Conservation (phyloP, 2,797 vertebrate genomes). For the Periparus ater region DNA sequence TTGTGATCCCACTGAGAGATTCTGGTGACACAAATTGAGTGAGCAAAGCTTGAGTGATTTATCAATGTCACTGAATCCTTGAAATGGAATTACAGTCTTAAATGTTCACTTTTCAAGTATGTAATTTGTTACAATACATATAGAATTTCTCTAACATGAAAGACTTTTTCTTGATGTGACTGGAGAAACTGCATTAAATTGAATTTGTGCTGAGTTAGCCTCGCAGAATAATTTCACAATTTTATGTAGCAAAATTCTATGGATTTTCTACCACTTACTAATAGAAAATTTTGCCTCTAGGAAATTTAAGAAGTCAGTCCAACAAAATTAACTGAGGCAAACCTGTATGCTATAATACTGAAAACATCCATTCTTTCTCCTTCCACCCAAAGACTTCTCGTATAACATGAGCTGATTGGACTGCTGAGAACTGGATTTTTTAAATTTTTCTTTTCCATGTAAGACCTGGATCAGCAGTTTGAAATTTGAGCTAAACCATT, state of each 20-base stretch:
- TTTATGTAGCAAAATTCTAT: slow-evolving; percentile 7
- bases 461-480: not conserved
- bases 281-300: slow-evolving; percentile 33
- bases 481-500: not conserved
- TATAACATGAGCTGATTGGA: not conserved
- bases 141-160: not conserved
- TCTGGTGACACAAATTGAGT: slow-evolving; percentile 46
- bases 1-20: slow-evolving; percentile 33
- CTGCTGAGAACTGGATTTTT: not conserved
- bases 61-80: slow-evolving; percentile 53
- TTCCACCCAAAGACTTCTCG: not conserved
- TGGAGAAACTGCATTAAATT: slow-evolving; percentile 11
- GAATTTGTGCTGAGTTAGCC: slow-evolving; percentile 40
- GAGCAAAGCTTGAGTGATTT: slow-evolving; percentile 61
- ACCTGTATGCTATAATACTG: not conserved
- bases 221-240: not conserved
- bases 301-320: slow-evolving; percentile 1
- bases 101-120: slow-evolving; percentile 44
- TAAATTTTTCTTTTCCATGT: not conserved
- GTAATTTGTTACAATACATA: slow-evolving; percentile 34
- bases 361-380: not conserved
- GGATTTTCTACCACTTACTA: not conserved
- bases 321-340: not conserved
- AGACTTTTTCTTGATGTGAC: not conserved
- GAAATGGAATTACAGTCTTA: slow-evolving; percentile 50